phyloP scores from a whole-genome alignment of 2,888 invertebrate genomes.

The Chromoteleia sp. region DNA sequence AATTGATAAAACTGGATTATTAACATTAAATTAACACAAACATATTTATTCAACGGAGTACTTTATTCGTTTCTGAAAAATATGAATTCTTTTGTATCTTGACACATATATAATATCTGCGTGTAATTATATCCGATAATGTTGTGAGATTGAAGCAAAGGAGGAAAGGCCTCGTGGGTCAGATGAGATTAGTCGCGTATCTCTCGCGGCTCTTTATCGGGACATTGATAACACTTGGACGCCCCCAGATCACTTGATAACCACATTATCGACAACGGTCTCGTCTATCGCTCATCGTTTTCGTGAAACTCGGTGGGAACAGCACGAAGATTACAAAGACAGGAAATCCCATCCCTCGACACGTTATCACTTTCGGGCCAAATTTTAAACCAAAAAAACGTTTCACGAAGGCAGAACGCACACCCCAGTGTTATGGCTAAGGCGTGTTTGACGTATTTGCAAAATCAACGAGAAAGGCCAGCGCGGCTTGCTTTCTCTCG shows the following conservation, averaged over 20 bases:
- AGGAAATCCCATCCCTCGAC: background rate
- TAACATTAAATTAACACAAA: slow-evolving; percentile 1
- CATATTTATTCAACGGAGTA: slow-evolving; percentile 16
- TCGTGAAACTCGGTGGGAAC: slow-evolving; percentile 55
- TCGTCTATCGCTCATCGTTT: slow-evolving; percentile 78
- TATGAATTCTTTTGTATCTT: slow-evolving; percentile 44
- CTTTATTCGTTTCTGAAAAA: background rate
- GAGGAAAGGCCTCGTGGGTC: slow-evolving; percentile 82
- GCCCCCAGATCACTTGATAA: slow-evolving; percentile 85
- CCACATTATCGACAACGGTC: slow-evolving; percentile 80
- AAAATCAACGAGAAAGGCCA: slow-evolving; percentile 49
- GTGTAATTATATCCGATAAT: slow-evolving; percentile 68
- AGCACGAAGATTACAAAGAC: background rate
- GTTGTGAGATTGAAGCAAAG: slow-evolving; percentile 65
- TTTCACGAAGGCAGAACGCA: background rate
- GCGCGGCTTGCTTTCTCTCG: slow-evolving; percentile 67
- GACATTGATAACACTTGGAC: slow-evolving; percentile 82
- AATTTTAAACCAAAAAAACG: background rate
- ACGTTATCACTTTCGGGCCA: background rate
- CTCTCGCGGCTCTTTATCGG: slow-evolving; percentile 78
- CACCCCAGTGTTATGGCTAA: background rate
- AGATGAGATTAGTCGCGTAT: slow-evolving; percentile 82
- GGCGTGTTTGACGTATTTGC: slow-evolving; percentile 46
- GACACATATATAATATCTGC: slow-evolving; percentile 51
- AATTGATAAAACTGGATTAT: no score